A percentile compares a stretch with the other conserved stretches of the same genome.
phyloP scores from a whole-genome alignment of 2,797 vertebrate genomes.

The Carapus acus region DNA sequence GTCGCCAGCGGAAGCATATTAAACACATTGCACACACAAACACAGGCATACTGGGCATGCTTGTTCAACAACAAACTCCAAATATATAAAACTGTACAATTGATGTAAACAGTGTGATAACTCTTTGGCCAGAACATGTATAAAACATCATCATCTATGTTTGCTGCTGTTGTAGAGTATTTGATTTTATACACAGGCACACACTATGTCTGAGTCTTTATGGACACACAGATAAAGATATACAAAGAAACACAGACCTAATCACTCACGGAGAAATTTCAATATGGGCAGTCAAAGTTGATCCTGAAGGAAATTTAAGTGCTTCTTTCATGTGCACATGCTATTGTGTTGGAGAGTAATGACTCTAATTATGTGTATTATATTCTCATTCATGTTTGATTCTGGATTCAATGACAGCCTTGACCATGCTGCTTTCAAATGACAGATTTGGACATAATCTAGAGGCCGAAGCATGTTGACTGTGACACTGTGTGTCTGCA shows the following conservation, averaged over 20 bases:
- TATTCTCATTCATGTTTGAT: neutral
- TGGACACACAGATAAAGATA: neutral
- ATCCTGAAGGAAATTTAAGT: slow-evolving; percentile 6
- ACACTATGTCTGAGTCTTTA: too few species aligned
- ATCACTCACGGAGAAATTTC: too few species aligned
- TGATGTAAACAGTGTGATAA: too few species aligned
- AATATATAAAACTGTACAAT: too few species aligned
- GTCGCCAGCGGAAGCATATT: slow-evolving; percentile 33
- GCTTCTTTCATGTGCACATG: neutral
- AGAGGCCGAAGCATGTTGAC: neutral
- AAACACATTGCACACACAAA: slow-evolving; percentile 33
- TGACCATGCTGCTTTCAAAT: neutral
- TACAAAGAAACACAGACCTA: too few species aligned
- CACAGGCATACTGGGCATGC: too few species aligned
- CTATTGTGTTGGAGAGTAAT: neutral
- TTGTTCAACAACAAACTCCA: too few species aligned
- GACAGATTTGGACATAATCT: neutral
- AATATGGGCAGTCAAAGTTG: too few species aligned
- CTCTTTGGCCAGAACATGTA: too few species aligned
- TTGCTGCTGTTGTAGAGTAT: too few species aligned
- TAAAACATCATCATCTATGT: too few species aligned
- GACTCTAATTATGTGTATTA: slow-evolving; percentile 4
- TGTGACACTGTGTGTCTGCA: slow-evolving; percentile 10
- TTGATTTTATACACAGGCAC: too few species aligned
- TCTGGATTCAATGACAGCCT: neutral